A percentile compares a stretch with the other conserved stretches of the same genome.
phyloP scores from a whole-genome alignment of 2,113 vertebrate species.

The Calidris pygmaea region DNA sequence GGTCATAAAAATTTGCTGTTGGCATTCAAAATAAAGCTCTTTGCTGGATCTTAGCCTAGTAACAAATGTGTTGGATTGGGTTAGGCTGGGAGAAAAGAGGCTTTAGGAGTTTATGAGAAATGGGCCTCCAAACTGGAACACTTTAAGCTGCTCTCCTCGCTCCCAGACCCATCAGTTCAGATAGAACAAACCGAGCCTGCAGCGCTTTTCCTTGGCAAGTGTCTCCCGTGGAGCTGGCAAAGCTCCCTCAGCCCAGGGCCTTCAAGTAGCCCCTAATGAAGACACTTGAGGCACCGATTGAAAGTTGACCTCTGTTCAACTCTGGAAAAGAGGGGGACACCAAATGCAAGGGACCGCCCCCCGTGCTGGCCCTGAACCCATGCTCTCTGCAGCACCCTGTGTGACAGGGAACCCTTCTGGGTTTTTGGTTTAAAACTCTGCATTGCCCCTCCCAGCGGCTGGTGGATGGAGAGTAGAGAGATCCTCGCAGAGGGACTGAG shows the following conservation, averaged over 20 bases:
- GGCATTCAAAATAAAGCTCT: not conserved
- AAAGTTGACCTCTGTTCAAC: not conserved
- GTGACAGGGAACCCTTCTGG: not conserved
- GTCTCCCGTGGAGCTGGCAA: not conserved
- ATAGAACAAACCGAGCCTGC: not conserved
- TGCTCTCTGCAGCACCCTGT: fast-evolving
- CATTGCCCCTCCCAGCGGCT: not conserved
- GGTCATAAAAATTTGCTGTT: slow-evolving; percentile 32
- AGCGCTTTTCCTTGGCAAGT: not conserved
- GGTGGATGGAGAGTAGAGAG: not conserved
- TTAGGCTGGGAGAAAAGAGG: not conserved
- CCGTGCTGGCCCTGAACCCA: not conserved
- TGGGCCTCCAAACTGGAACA: not conserved
- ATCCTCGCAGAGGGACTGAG: not conserved
- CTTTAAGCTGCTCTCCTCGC: not conserved
- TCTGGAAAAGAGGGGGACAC: not conserved
- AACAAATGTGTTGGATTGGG: not conserved
- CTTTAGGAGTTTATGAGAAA: not conserved
- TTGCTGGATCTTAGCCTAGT: slow-evolving; percentile 20
- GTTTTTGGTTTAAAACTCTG: not conserved
- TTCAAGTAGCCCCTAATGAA: not conserved
- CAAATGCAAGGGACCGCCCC: fast-evolving
- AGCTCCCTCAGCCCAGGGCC: not conserved
- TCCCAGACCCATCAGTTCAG: not conserved
- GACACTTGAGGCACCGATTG: not conserved